These are phyloP conservation scores for Euthynnus affinis DNA, from an alignment of 2,797 vertebrate genomes.

Conservation along the genomic window DNA sequence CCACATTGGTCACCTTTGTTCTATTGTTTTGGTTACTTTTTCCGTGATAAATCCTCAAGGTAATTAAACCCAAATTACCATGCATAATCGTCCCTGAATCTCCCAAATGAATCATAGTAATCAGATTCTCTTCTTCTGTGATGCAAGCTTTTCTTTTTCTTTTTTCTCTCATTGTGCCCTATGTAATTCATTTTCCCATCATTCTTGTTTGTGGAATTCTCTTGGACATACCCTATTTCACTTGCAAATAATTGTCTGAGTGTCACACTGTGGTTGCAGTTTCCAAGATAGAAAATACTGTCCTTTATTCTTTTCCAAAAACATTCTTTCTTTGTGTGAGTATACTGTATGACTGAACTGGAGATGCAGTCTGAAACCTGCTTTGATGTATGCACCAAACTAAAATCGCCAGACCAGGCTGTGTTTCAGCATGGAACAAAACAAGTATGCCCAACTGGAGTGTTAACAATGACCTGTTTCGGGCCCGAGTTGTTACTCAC, in stretches of 20 bases:
- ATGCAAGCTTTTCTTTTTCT: slow-evolving; percentile 70
- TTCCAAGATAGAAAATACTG: slow-evolving; percentile 27
- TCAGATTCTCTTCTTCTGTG: slow-evolving; percentile 69
- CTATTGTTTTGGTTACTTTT: slow-evolving; percentile 37
- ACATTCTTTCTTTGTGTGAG: slow-evolving; percentile 5
- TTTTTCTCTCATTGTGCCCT: slow-evolving; percentile 71
- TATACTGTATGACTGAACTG: background rate
- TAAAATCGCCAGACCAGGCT: slow-evolving; percentile 24
- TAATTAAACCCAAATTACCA: slow-evolving; percentile 75
- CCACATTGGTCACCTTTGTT: slow-evolving; percentile 40
- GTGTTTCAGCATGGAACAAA: slow-evolving; percentile 34
- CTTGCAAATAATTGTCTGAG: slow-evolving; percentile 67
- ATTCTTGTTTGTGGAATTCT: slow-evolving; percentile 69
- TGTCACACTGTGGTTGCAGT: slow-evolving; percentile 45
- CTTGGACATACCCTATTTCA: slow-evolving; percentile 67
- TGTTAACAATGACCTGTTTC: slow-evolving; percentile 41
- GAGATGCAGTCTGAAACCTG: slow-evolving; percentile 12
- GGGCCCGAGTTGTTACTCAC: slow-evolving; percentile 52
- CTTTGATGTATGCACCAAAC: slow-evolving; percentile 20
- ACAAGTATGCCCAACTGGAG: slow-evolving; percentile 24
- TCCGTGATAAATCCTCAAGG: slow-evolving; percentile 33
- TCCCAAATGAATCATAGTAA: slow-evolving; percentile 77
- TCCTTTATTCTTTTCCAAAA: slow-evolving; percentile 20
- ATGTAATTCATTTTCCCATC: slow-evolving; percentile 72
- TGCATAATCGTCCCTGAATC: slow-evolving; percentile 63